A percentile compares a stretch with the other conserved stretches of the same genome.
Conservation (phyloP, 2,113 vertebrate species). For the Nibea coibor region DNA sequence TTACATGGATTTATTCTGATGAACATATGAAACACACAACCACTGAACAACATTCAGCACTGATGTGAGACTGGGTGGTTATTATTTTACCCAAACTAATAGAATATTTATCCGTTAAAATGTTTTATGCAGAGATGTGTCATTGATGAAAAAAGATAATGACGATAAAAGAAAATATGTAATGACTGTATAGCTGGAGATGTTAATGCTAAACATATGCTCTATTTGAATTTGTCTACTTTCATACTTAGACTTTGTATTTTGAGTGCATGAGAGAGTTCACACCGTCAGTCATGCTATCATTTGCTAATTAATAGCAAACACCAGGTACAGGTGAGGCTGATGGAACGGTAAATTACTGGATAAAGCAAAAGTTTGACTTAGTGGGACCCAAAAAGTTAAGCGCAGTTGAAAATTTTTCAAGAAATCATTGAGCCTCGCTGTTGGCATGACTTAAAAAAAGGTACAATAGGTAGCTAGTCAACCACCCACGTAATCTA, state of each 20-base stretch:
- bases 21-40: constrained; percentile 4
- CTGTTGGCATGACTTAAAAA: not conserved
- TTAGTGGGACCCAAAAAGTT: not conserved
- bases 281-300: too few species aligned
- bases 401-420: not conserved
- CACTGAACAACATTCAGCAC: not conserved
- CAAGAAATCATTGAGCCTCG: not conserved
- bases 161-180: too few species aligned
- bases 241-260: too few species aligned
- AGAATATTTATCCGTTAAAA: too few species aligned
- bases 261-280: too few species aligned
- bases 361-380: not conserved
- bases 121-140: not conserved
- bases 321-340: not conserved
- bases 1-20: constrained; percentile 36
- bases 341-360: too few species aligned
- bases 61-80: too few species aligned
- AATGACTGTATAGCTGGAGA: too few species aligned
- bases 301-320: too few species aligned
- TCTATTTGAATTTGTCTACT: too few species aligned
- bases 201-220: not conserved
- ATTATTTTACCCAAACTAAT: too few species aligned
- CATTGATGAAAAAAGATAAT: too few species aligned
- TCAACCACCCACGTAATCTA: not conserved
- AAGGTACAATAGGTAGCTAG: not conserved